Evolutionary conservation across 2,113 vertebrate genomes (phyloP).

Genomic region (Connochaetes taurinus): DNA sequence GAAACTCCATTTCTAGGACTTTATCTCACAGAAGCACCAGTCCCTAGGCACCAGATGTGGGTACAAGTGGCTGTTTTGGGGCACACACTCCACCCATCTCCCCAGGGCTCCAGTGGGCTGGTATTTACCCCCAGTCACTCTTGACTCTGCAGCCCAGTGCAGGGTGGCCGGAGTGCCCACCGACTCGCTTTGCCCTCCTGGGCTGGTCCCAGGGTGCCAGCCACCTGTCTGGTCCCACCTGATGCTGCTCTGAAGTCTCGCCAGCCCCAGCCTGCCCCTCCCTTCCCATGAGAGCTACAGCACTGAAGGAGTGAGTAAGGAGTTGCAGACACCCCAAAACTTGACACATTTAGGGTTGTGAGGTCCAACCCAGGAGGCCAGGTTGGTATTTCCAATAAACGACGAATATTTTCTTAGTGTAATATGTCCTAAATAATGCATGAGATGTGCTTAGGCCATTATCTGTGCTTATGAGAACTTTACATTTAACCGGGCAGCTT

Average conservation of each 20-base stretch:
- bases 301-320: background rate
- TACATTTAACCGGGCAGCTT: background rate
- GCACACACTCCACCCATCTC: background rate
- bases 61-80: rapidly evolving
- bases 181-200: background rate
- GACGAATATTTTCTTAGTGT: background rate
- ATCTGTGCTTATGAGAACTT: background rate
- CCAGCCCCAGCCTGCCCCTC: background rate
- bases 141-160: background rate
- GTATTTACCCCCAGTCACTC: background rate
- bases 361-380: background rate
- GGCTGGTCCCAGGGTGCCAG: background rate
- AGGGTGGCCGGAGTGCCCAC: background rate
- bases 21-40: background rate
- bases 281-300: background rate
- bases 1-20: background rate
- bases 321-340: background rate
- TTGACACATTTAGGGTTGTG: background rate
- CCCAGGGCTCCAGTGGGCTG: background rate
- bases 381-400: background rate
- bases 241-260: background rate
- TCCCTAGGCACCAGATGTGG: background rate
- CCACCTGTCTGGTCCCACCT: background rate
- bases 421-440: background rate
- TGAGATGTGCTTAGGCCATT: background rate